A percentile compares a stretch with the other conserved stretches of the same genome.
phyloP scores from a whole-genome alignment of 2,888 invertebrate species.

The Drosophila nr. perissopoda region DNA sequence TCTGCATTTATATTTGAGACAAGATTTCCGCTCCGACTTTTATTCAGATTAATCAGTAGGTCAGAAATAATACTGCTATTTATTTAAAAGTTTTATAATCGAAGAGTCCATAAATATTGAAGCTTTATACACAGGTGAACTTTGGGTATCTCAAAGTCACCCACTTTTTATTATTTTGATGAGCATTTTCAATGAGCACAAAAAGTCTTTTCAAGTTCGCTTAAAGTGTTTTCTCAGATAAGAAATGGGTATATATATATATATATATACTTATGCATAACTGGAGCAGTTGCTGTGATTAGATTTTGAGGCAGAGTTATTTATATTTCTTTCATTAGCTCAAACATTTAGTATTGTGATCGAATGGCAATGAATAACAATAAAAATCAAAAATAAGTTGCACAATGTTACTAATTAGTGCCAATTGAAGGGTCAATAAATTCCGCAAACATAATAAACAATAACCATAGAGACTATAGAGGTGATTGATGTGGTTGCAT shows the following conservation, averaged over 20 bases:
- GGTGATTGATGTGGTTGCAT: not conserved
- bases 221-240: conserved; percentile 35
- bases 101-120: not conserved
- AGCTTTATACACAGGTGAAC: not conserved
- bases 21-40: not conserved
- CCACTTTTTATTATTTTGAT: not conserved
- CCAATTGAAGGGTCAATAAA: not conserved
- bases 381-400: not conserved
- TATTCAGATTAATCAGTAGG: not conserved
- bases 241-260: conserved; percentile 16
- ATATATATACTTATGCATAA: not conserved
- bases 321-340: not conserved
- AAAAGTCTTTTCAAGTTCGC: conserved; percentile 14
- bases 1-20: not conserved
- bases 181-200: not conserved
- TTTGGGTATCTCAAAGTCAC: conserved; percentile 11
- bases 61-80: not conserved
- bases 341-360: not conserved
- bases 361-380: not conserved
- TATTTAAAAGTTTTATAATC: not conserved
- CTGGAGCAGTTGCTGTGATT: conserved; percentile 26
- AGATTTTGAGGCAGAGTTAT: conserved; percentile 15
- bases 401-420: not conserved
- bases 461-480: not conserved
- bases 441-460: not conserved